These are phyloP conservation scores for Mythimna lalbum DNA, from an alignment of 2,888 invertebrate genomes.

Conservation along the genomic window DNA sequence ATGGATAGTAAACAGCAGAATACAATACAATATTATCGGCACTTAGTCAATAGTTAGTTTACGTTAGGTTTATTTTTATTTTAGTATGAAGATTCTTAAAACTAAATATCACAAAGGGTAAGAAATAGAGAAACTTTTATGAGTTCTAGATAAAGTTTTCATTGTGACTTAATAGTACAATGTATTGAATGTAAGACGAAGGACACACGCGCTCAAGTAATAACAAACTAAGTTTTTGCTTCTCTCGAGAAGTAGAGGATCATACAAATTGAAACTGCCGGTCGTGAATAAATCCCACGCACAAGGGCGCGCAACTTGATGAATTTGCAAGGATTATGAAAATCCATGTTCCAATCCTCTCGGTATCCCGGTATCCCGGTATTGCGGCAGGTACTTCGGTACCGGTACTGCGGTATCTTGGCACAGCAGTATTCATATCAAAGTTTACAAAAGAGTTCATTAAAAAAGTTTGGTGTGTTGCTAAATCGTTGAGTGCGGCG, in stretches of 20 bases:
- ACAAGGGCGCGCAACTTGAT: conserved; percentile 48
- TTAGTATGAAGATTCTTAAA: background rate
- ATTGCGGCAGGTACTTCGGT: background rate
- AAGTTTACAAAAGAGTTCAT: conserved; percentile 62
- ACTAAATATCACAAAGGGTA: background rate
- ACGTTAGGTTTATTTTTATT: background rate
- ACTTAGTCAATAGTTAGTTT: too few species aligned
- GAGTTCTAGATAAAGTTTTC: conserved; percentile 10
- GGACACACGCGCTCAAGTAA: conserved; percentile 25
- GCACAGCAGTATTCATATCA: conserved; percentile 40
- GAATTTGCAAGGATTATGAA: conserved; percentile 56
- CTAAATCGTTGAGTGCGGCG: conserved; percentile 35
- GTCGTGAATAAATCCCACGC: conserved; percentile 54
- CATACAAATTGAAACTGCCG: conserved; percentile 59
- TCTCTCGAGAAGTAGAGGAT: conserved; percentile 28
- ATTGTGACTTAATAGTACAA: conserved; percentile 10
- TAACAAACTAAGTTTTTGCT: conserved; percentile 31
- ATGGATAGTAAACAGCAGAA: too few species aligned
- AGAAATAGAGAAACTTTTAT: background rate
- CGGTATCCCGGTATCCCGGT: conserved; percentile 2
- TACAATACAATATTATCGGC: too few species aligned
- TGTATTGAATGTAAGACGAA: conserved; percentile 9
- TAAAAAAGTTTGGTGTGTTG: conserved; percentile 61
- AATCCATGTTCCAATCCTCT: conserved; percentile 48
- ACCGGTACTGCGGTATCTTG: conserved; percentile 5